Evolutionary conservation across 2,797 vertebrate genomes (phyloP).

Genomic region (Pantherophis alleghaniensis): DNA sequence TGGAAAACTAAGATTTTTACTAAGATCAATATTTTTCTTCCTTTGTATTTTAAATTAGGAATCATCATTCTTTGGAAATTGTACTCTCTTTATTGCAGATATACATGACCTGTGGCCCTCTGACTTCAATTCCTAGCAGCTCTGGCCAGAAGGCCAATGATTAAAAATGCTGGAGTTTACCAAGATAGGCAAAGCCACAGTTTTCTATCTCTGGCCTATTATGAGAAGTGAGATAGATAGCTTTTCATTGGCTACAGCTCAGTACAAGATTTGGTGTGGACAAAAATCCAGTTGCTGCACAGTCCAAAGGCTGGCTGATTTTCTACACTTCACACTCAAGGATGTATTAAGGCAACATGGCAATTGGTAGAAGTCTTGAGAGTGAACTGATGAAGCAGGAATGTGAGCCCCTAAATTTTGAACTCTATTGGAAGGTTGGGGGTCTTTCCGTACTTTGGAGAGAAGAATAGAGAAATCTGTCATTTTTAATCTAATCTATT

Average conservation of each 20-base stretch:
- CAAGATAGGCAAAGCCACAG: background rate
- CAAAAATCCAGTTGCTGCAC: background rate
- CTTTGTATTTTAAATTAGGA: background rate
- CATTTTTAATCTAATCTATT: background rate
- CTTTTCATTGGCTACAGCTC: background rate
- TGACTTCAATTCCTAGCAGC: background rate
- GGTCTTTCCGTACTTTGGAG: background rate
- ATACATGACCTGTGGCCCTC: background rate
- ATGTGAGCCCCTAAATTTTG: background rate
- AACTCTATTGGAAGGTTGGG: background rate
- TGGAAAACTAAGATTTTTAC: background rate
- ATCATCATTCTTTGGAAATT: background rate
- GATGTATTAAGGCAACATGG: background rate
- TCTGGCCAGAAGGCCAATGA: background rate
- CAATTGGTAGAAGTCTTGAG: background rate
- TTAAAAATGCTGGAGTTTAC: background rate
- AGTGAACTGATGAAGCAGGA: background rate
- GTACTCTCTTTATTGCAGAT: background rate
- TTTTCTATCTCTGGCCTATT: background rate
- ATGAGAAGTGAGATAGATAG: background rate
- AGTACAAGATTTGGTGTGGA: background rate
- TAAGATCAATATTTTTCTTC: background rate
- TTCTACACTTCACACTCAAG: background rate
- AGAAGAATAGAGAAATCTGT: background rate
- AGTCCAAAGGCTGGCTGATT: background rate